Conservation (phyloP, 2,888 invertebrate species). For the Leptinotarsa haldemani region DNA sequence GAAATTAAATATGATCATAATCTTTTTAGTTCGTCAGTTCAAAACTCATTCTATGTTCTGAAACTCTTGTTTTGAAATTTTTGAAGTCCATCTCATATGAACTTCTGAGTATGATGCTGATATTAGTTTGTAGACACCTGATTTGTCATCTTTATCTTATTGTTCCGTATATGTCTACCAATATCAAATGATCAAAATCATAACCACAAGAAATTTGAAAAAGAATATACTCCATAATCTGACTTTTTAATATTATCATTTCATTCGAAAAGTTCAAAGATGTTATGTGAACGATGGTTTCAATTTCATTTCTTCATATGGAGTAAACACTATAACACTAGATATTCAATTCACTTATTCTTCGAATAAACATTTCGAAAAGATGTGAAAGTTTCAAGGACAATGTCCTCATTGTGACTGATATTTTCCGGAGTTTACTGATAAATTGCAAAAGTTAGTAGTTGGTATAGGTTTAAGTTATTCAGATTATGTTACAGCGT, state of each 20-base stretch:
- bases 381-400: constrained; percentile 5
- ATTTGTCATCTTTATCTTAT: too few relatives aligned
- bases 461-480: background rate
- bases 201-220: too few relatives aligned
- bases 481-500: background rate
- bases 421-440: background rate
- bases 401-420: constrained; percentile 9
- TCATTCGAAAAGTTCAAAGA: background rate
- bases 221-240: background rate
- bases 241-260: background rate
- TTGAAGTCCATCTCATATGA: too few relatives aligned
- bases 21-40: too few relatives aligned
- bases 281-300: background rate
- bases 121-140: too few relatives aligned
- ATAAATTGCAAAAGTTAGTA: constrained; percentile 1
- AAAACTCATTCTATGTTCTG: too few relatives aligned
- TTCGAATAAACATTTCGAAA: constrained; percentile 6
- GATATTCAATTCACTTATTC: background rate
- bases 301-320: background rate
- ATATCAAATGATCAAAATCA: too few relatives aligned
- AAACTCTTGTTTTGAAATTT: too few relatives aligned
- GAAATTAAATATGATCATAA: too few relatives aligned
- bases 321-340: background rate
- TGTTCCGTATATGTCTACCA: too few relatives aligned
- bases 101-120: too few relatives aligned